Conservation (phyloP, 2,888 invertebrate species). For the Scaptomyza polygonia region DNA sequence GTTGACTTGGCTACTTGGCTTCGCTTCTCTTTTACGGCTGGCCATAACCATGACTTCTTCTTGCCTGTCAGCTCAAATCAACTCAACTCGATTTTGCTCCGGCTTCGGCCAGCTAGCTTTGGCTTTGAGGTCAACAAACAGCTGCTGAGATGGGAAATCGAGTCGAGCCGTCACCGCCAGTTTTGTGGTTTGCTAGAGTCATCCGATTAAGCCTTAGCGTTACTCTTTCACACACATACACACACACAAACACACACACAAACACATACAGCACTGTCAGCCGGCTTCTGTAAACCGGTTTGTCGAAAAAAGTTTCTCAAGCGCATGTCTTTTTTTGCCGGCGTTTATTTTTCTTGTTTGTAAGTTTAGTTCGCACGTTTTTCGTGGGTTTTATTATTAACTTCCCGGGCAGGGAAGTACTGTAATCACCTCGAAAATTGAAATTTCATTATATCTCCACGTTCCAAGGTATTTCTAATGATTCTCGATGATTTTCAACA, state of each 20-base stretch:
- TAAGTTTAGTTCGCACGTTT: conserved; percentile 78
- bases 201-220: conserved; percentile 61
- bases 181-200: conserved; percentile 75
- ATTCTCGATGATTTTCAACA: no score
- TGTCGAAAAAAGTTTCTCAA: conserved; percentile 71
- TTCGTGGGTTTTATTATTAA: conserved; percentile 37
- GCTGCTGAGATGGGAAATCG: conserved; percentile 79
- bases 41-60: conserved; percentile 83
- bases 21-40: conserved; percentile 63
- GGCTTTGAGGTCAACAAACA: conserved; percentile 85
- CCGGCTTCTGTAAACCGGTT: conserved; percentile 74
- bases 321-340: conserved; percentile 60
- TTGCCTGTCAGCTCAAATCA: conserved; percentile 7
- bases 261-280: conserved; percentile 33
- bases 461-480: no score
- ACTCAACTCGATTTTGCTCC: conserved; percentile 36
- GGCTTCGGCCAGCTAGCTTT: conserved; percentile 38
- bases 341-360: conserved; percentile 48
- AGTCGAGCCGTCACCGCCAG: conserved; percentile 20
- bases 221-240: not conserved
- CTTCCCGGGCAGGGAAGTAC: no score
- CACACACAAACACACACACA: conserved; percentile 20
- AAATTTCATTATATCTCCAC: no score
- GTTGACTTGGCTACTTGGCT: conserved; percentile 77
- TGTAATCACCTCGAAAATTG: no score